Evolutionary conservation across 2,888 invertebrate genomes (phyloP).

Genomic region (Adelphocoris suturalis): DNA sequence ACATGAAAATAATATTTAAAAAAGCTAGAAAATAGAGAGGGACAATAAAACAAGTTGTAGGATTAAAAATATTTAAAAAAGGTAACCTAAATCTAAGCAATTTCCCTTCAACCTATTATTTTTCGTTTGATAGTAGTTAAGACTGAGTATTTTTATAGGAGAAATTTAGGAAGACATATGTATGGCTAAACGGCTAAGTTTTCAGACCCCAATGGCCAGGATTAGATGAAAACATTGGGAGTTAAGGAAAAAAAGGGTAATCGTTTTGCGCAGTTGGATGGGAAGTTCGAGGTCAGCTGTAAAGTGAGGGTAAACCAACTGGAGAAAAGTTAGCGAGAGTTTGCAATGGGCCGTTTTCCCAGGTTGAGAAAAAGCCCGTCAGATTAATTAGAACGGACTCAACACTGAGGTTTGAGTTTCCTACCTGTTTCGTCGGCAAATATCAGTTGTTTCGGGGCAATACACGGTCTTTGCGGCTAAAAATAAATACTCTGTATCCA

Average conservation of each 20-base stretch:
- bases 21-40: too few relatives aligned
- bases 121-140: too few relatives aligned
- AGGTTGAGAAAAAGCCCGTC: not conserved
- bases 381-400: constrained; percentile 16
- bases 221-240: not conserved
- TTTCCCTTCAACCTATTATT: too few relatives aligned
- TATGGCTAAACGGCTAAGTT: too few relatives aligned
- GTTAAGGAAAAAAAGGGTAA: not conserved
- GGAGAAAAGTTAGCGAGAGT: not conserved
- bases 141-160: too few relatives aligned
- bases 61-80: too few relatives aligned
- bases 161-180: too few relatives aligned
- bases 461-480: not conserved
- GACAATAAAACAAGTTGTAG: too few relatives aligned
- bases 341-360: not conserved
- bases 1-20: too few relatives aligned
- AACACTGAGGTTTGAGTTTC: constrained; percentile 27
- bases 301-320: not conserved
- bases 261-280: not conserved
- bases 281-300: not conserved
- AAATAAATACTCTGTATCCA: not conserved
- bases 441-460: constrained; percentile 1
- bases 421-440: not conserved
- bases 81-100: too few relatives aligned
- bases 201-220: too few relatives aligned